Base-by-base conservation (phyloP, 2,888 invertebrate genomes). In the Mallateleia sp. region DNA sequence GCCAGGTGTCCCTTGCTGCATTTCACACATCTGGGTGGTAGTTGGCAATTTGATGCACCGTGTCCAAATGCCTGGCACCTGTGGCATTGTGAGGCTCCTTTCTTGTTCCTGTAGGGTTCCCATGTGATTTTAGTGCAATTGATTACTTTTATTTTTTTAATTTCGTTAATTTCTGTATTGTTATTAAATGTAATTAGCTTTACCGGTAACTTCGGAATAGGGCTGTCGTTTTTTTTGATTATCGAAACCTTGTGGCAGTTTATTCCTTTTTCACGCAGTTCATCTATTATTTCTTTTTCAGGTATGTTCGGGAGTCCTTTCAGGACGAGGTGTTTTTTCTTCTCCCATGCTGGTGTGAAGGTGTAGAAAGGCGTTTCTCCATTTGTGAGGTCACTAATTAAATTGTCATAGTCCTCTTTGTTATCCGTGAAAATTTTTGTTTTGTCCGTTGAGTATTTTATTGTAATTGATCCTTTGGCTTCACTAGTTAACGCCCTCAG, bases 51-150 rank as follows among this genome's bases (percentile, higher is more conserved):
- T 1, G 6, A 20, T 0, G 84, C 9, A 9, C 25, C 25, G 24
- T 72, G 72, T 0, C 78, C 72, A 20, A 54, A 84, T n/a, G 9
- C n/a, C 38, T 84, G 78, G 15, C 78, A 78, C 2, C 78, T 24
- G n/a, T 84, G 67, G 38, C 80, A 80, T 56, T 85, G 85, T 4
- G 84, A n/a, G 3, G 64, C 18, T 8, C 78, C 62, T n/a, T 50
- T 72, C 7, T 54, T 64, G n/a, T 83, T 83, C 8, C n/a, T 38
- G 28, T 78, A 83, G 18, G 50, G 11, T n/a, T 78, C 64, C 77
- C 64, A 78, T 0, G 14, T 54, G 14, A 71, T 38, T 67, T 28
- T 66, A 0, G 38, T 67, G 7, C 38, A 11, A 24, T 20, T 22
- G 11, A 82, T 9, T 14, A n/a, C 45, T 52, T 54, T 69, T 14